Conservation (phyloP, 2,797 vertebrate genomes). For the Hydrophis major region DNA sequence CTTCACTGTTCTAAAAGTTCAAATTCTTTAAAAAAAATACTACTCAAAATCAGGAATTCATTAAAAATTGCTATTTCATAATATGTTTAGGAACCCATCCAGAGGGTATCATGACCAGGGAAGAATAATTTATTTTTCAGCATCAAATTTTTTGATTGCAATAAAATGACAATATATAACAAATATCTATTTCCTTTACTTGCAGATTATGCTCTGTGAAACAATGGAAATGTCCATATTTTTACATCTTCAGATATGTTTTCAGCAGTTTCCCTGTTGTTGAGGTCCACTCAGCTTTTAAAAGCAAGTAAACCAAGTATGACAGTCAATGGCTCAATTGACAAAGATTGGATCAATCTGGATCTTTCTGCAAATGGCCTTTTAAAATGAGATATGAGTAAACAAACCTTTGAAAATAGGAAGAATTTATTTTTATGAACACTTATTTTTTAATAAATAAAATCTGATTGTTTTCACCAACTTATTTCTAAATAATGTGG, state of each 20-base stretch:
- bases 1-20: not conserved
- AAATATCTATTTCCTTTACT: not conserved
- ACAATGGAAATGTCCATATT: not conserved
- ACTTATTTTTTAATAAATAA: not conserved
- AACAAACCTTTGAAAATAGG: not conserved
- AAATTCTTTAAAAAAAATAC: not conserved
- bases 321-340: not conserved
- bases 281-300: not conserved
- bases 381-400: not conserved
- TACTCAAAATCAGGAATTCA: not conserved
- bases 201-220: not conserved
- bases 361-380: not conserved
- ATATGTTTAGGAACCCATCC: not conserved
- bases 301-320: not conserved
- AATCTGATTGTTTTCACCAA: not conserved
- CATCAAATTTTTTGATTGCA: not conserved
- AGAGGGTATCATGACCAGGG: not conserved
- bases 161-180: not conserved
- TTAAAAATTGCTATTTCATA: not conserved
- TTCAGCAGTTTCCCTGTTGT: not conserved
- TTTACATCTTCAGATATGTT: not conserved
- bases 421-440: not conserved
- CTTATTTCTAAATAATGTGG: not conserved
- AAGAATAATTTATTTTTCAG: not conserved
- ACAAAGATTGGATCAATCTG: not conserved